Base-by-base conservation (phyloP, 2,888 invertebrate species). In the Drosophila mimetica region DNA sequence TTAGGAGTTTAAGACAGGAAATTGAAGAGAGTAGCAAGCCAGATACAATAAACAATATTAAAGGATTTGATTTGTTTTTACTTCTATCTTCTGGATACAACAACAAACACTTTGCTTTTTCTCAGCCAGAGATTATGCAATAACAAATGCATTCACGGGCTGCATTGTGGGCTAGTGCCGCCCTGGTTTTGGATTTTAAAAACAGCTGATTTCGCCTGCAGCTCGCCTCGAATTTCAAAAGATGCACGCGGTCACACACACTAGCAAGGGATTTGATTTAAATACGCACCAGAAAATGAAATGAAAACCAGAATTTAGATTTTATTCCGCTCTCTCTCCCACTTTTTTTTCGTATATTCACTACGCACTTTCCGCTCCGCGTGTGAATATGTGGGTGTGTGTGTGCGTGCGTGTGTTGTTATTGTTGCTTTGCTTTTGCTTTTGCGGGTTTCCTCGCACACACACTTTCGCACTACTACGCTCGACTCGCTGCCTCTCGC, bases 401-500 rank as follows among this genome's bases (percentile, higher is more conserved):
- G 67, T 39, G 53, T 39, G 60, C 28, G 58, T 74, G 16, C 57
- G 50, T 57, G 55, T 52, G 55, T 48, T 61, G 47, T 50, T 71
- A 46, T 53, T 58, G 47, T 52, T 63, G 71, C 64, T 69, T 78
- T 87, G 58, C 74, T 67, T 25, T 77, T 80, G 74, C 74, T 76
- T 67, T 77, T 78, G 76, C 78, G 84, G 73, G 78, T 78, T 72
- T 70, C 75, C 69, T 70, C 63, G 74, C 81, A 65, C 74, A 65
- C 71, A 58, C 73, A 55, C 73, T 72, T 69, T 71, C 65, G 39
- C 46, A 32, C 75, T 69, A 8, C 37, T 37, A 14, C 37, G 5
- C 39, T 39, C 18, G 18, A 18, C 77, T 71, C 55, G 71, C 75
- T 76, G 46, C 44, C 44, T 71, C 50, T 41, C 71, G 59, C 71